phyloP scores from a whole-genome alignment of 2,797 vertebrate genomes.

The Gadopsis marmoratus region DNA sequence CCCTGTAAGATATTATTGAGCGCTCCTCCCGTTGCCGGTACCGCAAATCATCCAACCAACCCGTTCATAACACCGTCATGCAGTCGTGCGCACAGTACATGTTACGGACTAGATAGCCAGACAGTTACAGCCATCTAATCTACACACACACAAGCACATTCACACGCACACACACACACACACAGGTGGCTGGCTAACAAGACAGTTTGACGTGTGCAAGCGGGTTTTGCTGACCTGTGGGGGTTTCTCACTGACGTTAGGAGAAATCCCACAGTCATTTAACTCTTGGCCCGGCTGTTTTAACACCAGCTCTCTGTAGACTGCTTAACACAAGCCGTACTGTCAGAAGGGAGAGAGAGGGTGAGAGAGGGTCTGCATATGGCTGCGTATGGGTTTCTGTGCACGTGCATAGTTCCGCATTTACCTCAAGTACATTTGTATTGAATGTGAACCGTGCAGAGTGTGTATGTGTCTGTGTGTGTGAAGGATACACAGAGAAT shows the following conservation, averaged over 20 bases:
- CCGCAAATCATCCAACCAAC: slow-evolving; percentile 42
- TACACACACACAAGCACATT: neutral
- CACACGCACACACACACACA: slow-evolving; percentile 24
- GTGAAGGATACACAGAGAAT: neutral
- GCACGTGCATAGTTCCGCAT: slow-evolving; percentile 13
- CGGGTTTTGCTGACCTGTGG: slow-evolving; percentile 70
- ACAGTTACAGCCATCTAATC: neutral
- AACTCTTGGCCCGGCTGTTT: slow-evolving; percentile 60
- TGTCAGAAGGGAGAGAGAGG: slow-evolving; percentile 43
- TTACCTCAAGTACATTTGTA: slow-evolving; percentile 8
- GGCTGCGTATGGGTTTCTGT: neutral
- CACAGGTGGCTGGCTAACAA: slow-evolving; percentile 69
- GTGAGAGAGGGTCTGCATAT: neutral
- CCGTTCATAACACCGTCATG: slow-evolving; percentile 16
- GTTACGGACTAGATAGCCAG: slow-evolving; percentile 15
- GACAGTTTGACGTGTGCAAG: slow-evolving; percentile 73
- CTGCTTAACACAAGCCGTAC: slow-evolving; percentile 46
- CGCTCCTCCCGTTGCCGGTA: neutral
- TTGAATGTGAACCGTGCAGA: neutral
- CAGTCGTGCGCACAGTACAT: slow-evolving; percentile 15
- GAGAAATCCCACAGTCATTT: slow-evolving; percentile 78
- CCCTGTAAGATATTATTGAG: slow-evolving; percentile 21
- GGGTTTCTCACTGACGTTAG: slow-evolving; percentile 65
- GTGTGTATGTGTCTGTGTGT: neutral
- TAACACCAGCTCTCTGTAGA: slow-evolving; percentile 59